Percentiles rank a stretch among this genome's conserved stretches.
Evolutionary conservation across 2,113 vertebrate genomes (phyloP).

Genomic region (Pelecanus crispus): DNA sequence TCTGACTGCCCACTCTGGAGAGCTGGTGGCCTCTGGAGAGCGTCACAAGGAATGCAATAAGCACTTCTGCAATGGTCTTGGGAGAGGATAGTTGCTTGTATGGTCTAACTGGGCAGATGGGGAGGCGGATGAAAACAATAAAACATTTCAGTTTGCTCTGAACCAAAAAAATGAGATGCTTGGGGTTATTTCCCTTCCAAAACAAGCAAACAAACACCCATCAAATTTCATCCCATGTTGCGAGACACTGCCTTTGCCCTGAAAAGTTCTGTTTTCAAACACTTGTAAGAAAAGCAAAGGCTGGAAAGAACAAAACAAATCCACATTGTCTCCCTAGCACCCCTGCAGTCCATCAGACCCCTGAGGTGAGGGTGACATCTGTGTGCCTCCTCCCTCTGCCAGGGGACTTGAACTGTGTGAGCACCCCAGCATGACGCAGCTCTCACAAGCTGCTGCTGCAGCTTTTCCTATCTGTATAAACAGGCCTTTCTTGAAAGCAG

Average conservation of each 20-base stretch:
- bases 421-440: background rate
- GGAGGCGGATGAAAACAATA: background rate
- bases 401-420: background rate
- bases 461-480: background rate
- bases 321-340: background rate
- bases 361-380: background rate
- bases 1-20: background rate
- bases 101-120: background rate
- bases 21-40: background rate
- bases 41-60: background rate
- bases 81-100: background rate
- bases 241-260: background rate
- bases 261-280: background rate
- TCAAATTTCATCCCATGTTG: background rate
- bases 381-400: background rate
- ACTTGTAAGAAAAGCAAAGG: background rate
- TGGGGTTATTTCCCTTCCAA: slow-evolving; percentile 17
- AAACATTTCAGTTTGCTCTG: background rate
- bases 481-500: background rate
- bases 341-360: background rate
- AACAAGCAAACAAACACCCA: slow-evolving; percentile 13
- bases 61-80: background rate
- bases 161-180: background rate
- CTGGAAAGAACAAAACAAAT: slow-evolving; percentile 17
- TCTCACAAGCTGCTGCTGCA: background rate